These are phyloP conservation scores for Macrosoma leucophasiata DNA, from an alignment of 2,888 invertebrate genomes.

Conservation along the genomic window DNA sequence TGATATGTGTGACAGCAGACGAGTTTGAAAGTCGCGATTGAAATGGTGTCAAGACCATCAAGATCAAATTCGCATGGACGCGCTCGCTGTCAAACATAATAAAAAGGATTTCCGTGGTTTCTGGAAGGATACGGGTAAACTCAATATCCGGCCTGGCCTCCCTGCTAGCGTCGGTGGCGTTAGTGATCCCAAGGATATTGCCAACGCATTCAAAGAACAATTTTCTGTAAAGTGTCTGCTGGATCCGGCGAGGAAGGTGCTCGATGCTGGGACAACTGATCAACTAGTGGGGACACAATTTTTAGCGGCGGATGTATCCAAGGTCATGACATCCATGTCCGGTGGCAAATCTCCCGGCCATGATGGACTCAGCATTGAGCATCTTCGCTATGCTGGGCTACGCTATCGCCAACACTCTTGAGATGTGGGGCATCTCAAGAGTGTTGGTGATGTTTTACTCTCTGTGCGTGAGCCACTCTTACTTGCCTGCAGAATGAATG, in stretches of 20 bases:
- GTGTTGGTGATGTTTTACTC: slow-evolving; percentile 13
- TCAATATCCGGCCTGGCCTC: too few species aligned
- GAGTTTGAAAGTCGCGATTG: slow-evolving; percentile 9
- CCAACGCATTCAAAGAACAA: slow-evolving; percentile 2
- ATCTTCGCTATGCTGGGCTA: slow-evolving; percentile 10
- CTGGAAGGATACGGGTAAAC: too few species aligned
- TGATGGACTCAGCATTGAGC: slow-evolving; percentile 20
- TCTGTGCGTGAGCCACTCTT: slow-evolving; percentile 13
- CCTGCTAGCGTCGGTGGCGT: not conserved
- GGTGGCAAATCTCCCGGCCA: slow-evolving; percentile 16
- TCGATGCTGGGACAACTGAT: not conserved
- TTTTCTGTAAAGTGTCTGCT: too few species aligned
- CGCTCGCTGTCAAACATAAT: too few species aligned
- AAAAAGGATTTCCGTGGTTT: too few species aligned
- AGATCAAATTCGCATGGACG: too few species aligned
- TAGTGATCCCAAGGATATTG: slow-evolving; percentile 2
- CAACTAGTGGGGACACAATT: too few species aligned
- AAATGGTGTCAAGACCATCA: slow-evolving; percentile 13
- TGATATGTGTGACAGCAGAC: slow-evolving; percentile 9
- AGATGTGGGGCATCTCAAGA: slow-evolving; percentile 9
- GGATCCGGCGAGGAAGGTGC: slow-evolving; percentile 3
- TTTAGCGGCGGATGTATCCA: too few species aligned
- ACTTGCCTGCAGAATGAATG: slow-evolving; percentile 16
- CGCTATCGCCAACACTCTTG: too few species aligned
- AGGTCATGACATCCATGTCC: too few species aligned